phyloP scores from a whole-genome alignment of 2,888 invertebrate genomes.

The Myathropa florea region DNA sequence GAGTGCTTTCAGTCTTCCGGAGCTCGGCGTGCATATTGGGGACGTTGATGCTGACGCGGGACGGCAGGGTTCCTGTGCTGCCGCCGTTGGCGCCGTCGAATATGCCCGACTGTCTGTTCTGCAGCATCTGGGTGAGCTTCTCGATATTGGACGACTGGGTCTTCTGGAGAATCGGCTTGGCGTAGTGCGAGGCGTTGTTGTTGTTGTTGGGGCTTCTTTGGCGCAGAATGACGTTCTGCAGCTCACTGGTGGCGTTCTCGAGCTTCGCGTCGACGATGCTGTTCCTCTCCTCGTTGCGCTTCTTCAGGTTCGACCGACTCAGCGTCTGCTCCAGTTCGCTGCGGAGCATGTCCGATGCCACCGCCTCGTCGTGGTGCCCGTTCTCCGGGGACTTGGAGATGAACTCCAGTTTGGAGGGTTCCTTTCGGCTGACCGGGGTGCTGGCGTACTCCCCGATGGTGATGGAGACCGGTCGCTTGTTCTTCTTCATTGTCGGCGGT shows the following conservation, averaged over 20 bases:
- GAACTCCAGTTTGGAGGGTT: slow-evolving; percentile 88
- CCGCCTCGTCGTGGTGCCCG: slow-evolving; percentile 74
- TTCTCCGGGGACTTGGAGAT: slow-evolving; percentile 77
- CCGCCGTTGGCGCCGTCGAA: slow-evolving; percentile 31
- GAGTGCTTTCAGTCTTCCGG: slow-evolving; percentile 75
- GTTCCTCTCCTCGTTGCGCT: slow-evolving; percentile 83
- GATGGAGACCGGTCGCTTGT: slow-evolving; percentile 84
- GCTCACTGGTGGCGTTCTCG: slow-evolving; percentile 58
- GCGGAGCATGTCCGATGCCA: slow-evolving; percentile 85
- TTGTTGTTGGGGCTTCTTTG: slow-evolving; percentile 65
- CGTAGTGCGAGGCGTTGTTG: slow-evolving; percentile 10
- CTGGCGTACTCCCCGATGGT: slow-evolving; percentile 86
- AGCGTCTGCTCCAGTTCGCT: slow-evolving; percentile 88
- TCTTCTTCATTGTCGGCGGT: slow-evolving; percentile 83
- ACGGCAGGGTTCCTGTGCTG: slow-evolving; percentile 55
- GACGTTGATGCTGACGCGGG: slow-evolving; percentile 66
- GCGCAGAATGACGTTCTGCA: slow-evolving; percentile 62
- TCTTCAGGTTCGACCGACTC: slow-evolving; percentile 88
- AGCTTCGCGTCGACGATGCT: slow-evolving; percentile 80
- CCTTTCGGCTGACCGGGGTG: slow-evolving; percentile 82
- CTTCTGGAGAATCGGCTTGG: slow-evolving; percentile 68
- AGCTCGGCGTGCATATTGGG: slow-evolving; percentile 71
- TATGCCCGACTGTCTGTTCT: slow-evolving; percentile 66
- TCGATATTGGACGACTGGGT: slow-evolving; percentile 73
- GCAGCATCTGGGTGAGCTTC: slow-evolving; percentile 72